Base-by-base conservation (phyloP, 2,888 invertebrate species). In the Smittia sp. region DNA sequence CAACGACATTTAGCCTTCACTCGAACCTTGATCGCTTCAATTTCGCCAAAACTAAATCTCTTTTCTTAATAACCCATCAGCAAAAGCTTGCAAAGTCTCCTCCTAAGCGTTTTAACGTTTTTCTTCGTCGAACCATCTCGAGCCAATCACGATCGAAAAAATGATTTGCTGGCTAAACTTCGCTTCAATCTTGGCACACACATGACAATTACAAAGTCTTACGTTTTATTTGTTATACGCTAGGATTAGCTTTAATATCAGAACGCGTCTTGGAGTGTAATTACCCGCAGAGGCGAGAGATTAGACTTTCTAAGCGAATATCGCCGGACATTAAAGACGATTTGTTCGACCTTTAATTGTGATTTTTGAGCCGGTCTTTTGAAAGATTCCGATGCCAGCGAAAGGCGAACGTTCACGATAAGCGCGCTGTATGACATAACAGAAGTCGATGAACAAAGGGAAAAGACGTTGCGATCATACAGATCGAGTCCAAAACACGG, bases 331-430 rank as follows among this genome's bases (percentile, higher is more conserved):
- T 63, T 63, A 63, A 27, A 63, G 63, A 25, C 63, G 4, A 27
- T 63, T 63, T 24, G 63, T 63, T 63, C n/a, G 63, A 11, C 24
- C 63, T 63, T 63, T 63, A 63, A 63, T 63, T 63, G n/a, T 27
- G 27, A 25, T 27, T 63, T 63, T 25, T 7, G 63, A 63, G 63
- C 24, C 63, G 63, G 25, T 25, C 22, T 13, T 20, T 20, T 20
- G 11, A 27, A 63, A 63, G 27, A 27, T 15, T 63, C 27, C 7
- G 27, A 63, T 27, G 63, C 63, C 63, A 63, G 63, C 27, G 27
- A 27, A 18, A 58, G n/a, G 65, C 27, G 18, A 39, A n/a, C 18
- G 67, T 67, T 63, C 15, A 11, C 20, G 63, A 18, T 63, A 63
- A 63, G 63, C 9, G 63, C 25, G 63, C 22, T 63, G 27, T 63